Percentiles rank a stretch among this genome's conserved stretches.
These are phyloP conservation scores for Etheostoma cragini DNA, from an alignment of 2,113 vertebrate species.

Conservation along the genomic window DNA sequence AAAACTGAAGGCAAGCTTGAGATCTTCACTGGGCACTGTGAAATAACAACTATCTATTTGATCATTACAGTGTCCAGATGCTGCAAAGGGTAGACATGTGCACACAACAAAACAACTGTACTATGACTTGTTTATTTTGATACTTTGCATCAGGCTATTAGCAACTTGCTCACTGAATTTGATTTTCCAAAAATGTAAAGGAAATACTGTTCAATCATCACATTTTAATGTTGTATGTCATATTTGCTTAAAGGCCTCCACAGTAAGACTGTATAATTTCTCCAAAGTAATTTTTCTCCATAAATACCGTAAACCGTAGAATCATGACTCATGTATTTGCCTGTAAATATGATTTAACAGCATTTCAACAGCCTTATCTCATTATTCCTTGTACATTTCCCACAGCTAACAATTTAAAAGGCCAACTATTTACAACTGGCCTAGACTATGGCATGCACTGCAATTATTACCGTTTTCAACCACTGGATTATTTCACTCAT, in stretches of 20 bases:
- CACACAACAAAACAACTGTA: too few species aligned
- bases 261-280: constrained; percentile 8
- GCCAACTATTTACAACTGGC: constrained; percentile 32
- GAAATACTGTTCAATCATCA: neutral
- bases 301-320: constrained; percentile 15
- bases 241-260: neutral
- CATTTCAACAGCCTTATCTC: constrained; percentile 11
- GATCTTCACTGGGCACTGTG: too few species aligned
- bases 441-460: constrained; percentile 31
- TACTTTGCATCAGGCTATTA: neutral
- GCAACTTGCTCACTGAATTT: neutral
- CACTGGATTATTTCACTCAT: constrained; percentile 32
- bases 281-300: neutral
- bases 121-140: neutral
- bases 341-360: constrained; percentile 43
- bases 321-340: constrained; percentile 31
- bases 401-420: constrained; percentile 47
- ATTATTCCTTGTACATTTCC: constrained; percentile 8
- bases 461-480: constrained; percentile 41
- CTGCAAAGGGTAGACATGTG: too few species aligned
- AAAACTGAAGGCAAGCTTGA: too few species aligned
- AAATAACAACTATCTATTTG: too few species aligned
- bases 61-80: too few species aligned
- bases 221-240: neutral
- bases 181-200: neutral